Evolutionary conservation across 2,113 vertebrate genomes (phyloP), one percentile per base, ranked within the genome.

Genomic region (Synodontis membranacea): DNA sequence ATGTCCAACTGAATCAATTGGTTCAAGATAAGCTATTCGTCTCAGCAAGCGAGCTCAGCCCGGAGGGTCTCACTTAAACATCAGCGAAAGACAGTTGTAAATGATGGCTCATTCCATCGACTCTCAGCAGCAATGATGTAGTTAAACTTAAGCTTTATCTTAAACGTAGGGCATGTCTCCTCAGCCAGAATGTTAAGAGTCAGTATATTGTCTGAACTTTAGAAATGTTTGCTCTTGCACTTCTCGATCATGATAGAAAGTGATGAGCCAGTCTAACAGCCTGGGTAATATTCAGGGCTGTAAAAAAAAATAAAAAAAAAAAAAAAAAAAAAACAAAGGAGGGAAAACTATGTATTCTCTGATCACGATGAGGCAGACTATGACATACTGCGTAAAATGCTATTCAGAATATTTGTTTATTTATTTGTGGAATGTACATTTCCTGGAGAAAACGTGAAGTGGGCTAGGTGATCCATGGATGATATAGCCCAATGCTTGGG

Each of bases 1-100:
- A 37, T 54, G 48, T 14, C 17, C 15, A 37, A 10, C 48, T 54
- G n/a, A 79, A 79, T 79, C 8, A 78, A 78, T 78, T 78, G 14
- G 48, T 52, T 78, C 14, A 78, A 52, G 48, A n/a, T 78, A 78
- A 52, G n/a, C 48, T 79, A 79, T 79, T 79, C 17, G 34, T 52
- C n/a, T 78, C 19, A 54, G 75, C 48, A 75, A 48, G 68, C 0
- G 39, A 76, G 5, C 14, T 50, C 25, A 50, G 72, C 12, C 25
- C 3, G 44, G 72, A n/a, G 72, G 25, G 74, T 48, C 25, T 46
- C 14, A 54, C 48, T 79, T 52, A 52, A 78, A 78, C 48, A 50
- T 31, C n/a, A 79, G 48, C 2, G 28, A 76, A 76, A 46, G 42
- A 10, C 48, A 34, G 46, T 10, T 80, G 37, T 37, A 54, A 80